Base-by-base conservation (phyloP, 2,797 vertebrate genomes). In the Catharus ustulatus region DNA sequence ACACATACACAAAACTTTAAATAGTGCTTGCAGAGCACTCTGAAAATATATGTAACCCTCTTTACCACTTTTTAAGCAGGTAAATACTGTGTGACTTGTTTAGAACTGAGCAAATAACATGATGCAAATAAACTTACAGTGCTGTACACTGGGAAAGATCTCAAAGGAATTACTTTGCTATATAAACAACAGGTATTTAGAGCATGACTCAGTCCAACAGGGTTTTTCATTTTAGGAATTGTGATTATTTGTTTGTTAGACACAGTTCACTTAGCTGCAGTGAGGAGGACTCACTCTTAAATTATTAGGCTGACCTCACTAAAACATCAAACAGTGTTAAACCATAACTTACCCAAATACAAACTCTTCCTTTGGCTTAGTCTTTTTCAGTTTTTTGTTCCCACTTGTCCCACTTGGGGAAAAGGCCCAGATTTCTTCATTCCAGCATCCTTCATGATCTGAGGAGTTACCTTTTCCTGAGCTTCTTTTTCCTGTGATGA, bases 391-490 rank as follows among this genome's bases (percentile, higher is more conserved):
- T 95, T 99, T 99, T 97, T 99, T 99, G 97, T 98, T 98, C 91
- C 98, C 99, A 97, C 98, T 99, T 94, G 98, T 96, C 88, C 98
- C 98, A 87, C 98, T 95, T 81, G 98, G 98, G 92, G 98, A 97
- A 95, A 99, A 98, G 29, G 98, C 92, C 98, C 99, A 99, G 96
- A 97, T 98, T 95, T 99, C 99, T 80, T 99, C 99, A 96, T 98
- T 98, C 99, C 99, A 99, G 97, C 98, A 98, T 69, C 98, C 98
- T 97, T 99, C 99, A 26, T 99, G 99, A 95, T 99, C 99, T 66
- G 99, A 99, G 48, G 98, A 97, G 61, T 98, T 97, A 80, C 98
- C 98, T 96, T 99, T 99, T 97, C 99, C 98, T 93, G 98, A 98
- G 87, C 98, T 99, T 98, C 99, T 98, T 98, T 99, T 99, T 95